phyloP scores from a whole-genome alignment of 2,888 invertebrate species.

The Andrena bucephala region DNA sequence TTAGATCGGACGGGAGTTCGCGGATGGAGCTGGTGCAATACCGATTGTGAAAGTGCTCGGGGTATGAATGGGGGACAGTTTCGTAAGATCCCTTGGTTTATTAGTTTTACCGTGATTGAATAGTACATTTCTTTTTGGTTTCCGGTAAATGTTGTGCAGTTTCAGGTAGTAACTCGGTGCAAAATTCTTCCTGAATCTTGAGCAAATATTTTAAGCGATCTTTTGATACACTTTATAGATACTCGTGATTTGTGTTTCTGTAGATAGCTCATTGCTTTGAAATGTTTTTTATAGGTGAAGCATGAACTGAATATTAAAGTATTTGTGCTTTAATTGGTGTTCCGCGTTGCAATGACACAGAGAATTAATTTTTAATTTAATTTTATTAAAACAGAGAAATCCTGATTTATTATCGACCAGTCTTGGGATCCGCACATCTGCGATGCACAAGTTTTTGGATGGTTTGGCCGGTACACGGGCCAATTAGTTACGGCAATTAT shows the following conservation, averaged over 20 bases:
- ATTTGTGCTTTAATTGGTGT: background rate
- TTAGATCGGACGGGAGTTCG: background rate
- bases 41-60: constrained; percentile 7
- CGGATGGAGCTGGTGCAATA: background rate
- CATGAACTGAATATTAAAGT: background rate
- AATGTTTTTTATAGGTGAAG: background rate
- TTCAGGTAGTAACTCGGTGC: no score
- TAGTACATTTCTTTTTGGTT: background rate
- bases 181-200: background rate
- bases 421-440: no score
- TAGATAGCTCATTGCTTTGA: no score
- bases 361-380: no score
- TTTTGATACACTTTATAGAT: background rate
- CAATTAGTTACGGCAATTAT: no score
- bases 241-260: no score
- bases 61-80: background rate
- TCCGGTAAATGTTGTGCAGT: no score
- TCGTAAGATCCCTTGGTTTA: background rate
- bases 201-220: background rate
- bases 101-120: constrained; percentile 3
- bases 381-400: no score
- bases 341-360: no score
- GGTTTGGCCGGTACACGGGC: no score
- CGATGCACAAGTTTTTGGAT: no score
- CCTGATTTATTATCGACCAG: no score